Base-by-base conservation (phyloP, 2,888 invertebrate genomes). In the Drosophila maculinotata region DNA sequence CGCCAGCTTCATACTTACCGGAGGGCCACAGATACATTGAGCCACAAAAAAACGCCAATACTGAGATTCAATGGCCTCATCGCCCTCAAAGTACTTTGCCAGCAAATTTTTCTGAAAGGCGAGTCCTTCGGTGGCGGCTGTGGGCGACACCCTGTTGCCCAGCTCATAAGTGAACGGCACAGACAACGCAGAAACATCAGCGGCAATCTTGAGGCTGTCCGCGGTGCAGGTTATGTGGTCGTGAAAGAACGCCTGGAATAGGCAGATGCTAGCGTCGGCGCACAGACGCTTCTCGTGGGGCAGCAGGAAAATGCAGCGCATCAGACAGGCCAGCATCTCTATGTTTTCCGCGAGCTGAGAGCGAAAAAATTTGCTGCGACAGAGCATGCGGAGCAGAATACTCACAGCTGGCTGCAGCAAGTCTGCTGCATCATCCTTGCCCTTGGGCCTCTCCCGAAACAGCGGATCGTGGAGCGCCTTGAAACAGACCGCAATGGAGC, bases 221-320 rank as follows among this genome's bases (percentile, higher is more conserved):
- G 70, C 70, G 0, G 38, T 59, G 5, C 84, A 75, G 5, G 65
- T 69, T 1, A 90, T 38, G n/a, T 74, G 72, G 4, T 85, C 81
- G 33, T 60, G 52, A 9, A 76, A 91, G 1, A 89, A 51, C 14
- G 91, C 39, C 33, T 85, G 70, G 56, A 90, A 92, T 5, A 91
- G 56, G 17, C 88, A 85, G 3, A 88, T 53, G 3, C 83, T 69
- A 1, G 80, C 81, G 53, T 90, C 89, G 41, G 86, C 78, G 3
- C 88, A 84, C 17, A 90, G 8, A 36, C 84, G 74, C 6, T 65
- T 57, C 17, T 89, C 88, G 20, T 88, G 73, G 1, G 87, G 81
- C 51, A 85, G 72, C 9, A 89, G 47, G 28, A 89, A 85, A 7
- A 91, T 33, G 1, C 85, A 74, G n/a, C 91, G 87, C 1, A 90